Percentiles rank a stretch among this genome's conserved stretches.
phyloP scores from a whole-genome alignment of 2,113 vertebrate genomes.

The Psittacus erithacus region DNA sequence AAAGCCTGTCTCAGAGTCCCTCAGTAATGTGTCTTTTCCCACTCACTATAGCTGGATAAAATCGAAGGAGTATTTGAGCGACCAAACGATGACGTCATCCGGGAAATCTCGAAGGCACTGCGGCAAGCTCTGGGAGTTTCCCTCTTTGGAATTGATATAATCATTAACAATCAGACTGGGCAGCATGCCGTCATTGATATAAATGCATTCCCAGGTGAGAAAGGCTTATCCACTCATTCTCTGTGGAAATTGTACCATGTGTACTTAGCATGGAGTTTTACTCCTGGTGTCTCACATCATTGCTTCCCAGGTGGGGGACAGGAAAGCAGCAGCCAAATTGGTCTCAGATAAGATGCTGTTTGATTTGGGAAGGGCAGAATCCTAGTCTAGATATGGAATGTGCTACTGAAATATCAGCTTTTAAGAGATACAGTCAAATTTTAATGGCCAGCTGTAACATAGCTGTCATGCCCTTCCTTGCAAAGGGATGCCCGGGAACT shows the following conservation, averaged over 20 bases:
- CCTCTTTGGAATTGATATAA: conserved; percentile 96
- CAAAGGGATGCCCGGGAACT: not conserved
- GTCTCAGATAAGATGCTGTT: not conserved
- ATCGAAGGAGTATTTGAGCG: conserved; percentile 93
- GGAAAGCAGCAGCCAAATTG: not conserved
- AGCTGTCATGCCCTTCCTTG: not conserved
- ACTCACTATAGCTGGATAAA: conserved; percentile 85
- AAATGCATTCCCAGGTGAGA: conserved; percentile 96
- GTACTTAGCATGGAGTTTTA: not conserved
- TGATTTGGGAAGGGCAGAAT: not conserved
- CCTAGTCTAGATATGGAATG: not conserved
- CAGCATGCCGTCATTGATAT: conserved; percentile 97
- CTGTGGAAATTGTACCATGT: not conserved
- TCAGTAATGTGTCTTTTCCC: not conserved
- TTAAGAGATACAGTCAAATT: not conserved
- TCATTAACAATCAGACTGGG: conserved; percentile 97
- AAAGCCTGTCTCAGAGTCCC: not conserved
- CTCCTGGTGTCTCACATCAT: not conserved
- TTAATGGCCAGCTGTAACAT: not conserved
- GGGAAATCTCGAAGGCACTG: conserved; percentile 87
- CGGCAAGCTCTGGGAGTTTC: conserved; percentile 91
- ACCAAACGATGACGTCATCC: conserved; percentile 92
- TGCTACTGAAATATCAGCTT: not conserved
- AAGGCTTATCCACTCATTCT: not conserved
- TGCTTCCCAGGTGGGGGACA: not conserved